Conservation (phyloP, 1,140 invertebrate species). For the Paraescarpia echinospica region DNA sequence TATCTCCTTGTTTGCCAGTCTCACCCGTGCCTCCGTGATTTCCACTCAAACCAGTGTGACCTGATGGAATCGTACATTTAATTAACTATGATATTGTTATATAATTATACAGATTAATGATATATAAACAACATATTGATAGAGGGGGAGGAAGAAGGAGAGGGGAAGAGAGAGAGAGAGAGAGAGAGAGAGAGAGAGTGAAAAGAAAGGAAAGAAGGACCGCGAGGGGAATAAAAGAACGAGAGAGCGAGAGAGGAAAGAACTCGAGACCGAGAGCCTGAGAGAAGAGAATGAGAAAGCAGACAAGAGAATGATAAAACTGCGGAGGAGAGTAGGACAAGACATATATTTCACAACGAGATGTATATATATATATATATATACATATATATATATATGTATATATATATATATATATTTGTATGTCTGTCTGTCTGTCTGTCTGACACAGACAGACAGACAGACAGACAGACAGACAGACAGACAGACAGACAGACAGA, state of each 20-base stretch:
- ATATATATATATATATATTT: too few species aligned
- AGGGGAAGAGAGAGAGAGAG: background rate
- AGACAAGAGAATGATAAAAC: too few species aligned
- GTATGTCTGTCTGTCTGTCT: background rate
- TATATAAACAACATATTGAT: background rate
- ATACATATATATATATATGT: too few species aligned
- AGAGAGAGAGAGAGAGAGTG: background rate
- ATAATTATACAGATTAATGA: background rate
- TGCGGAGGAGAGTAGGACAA: too few species aligned
- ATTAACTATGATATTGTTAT: background rate
- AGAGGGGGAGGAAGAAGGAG: background rate
- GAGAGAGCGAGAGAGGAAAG: background rate
- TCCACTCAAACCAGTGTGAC: background rate
- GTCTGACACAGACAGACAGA: conserved; percentile 10
- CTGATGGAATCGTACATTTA: background rate
- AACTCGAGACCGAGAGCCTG: too few species aligned
- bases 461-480: conserved; percentile 16
- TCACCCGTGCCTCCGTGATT: background rate
- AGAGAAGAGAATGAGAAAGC: too few species aligned
- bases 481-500: too few species aligned
- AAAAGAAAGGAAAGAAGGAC: background rate
- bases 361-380: too few species aligned
- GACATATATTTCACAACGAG: too few species aligned
- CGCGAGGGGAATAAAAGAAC: background rate
- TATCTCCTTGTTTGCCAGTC: background rate